A percentile compares a stretch with the other conserved stretches of the same genome.
These are phyloP conservation scores for Enteromius afrohamiltoni DNA, from an alignment of 2,797 vertebrate genomes.

Conservation along the genomic window DNA sequence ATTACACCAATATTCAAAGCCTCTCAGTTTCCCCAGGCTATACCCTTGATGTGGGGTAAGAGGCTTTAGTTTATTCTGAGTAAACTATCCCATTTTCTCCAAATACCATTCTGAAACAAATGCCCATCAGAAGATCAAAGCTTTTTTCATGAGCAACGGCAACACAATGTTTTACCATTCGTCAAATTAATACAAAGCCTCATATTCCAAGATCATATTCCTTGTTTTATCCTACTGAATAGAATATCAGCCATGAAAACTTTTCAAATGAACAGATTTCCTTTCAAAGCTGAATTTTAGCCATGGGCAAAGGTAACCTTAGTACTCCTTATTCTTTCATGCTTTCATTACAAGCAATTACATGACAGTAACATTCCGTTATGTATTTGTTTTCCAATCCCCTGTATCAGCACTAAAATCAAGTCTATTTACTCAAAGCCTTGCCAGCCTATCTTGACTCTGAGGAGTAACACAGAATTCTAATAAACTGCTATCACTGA, in stretches of 20 bases:
- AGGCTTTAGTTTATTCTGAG: slow-evolving; percentile 19
- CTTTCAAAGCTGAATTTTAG: slow-evolving; percentile 33
- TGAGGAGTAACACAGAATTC: slow-evolving; percentile 50
- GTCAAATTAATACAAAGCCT: slow-evolving; percentile 16
- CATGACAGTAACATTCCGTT: slow-evolving; percentile 50
- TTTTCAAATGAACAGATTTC: slow-evolving; percentile 20
- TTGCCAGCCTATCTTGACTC: slow-evolving; percentile 47
- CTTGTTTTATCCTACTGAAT: slow-evolving; percentile 26
- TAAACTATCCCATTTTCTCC: background rate
- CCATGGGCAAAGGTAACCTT: slow-evolving; percentile 18
- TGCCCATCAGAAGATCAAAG: slow-evolving; percentile 35
- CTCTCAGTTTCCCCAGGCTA: background rate
- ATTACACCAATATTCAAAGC: slow-evolving; percentile 28
- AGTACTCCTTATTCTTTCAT: slow-evolving; percentile 26
- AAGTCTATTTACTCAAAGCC: slow-evolving; percentile 46
- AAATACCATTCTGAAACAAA: background rate
- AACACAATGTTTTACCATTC: background rate
- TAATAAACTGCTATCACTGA: slow-evolving; percentile 63
- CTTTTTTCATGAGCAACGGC: background rate
- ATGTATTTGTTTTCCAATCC: slow-evolving; percentile 47
- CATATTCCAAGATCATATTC: slow-evolving; percentile 20
- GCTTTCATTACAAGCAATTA: slow-evolving; percentile 55
- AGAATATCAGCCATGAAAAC: slow-evolving; percentile 5
- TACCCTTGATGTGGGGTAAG: slow-evolving; percentile 38
- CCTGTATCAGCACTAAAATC: slow-evolving; percentile 47